A percentile compares a stretch with the other conserved stretches of the same genome.
Evolutionary conservation across 2,888 invertebrate species (phyloP).

Genomic region (Notodonta dromedarius): DNA sequence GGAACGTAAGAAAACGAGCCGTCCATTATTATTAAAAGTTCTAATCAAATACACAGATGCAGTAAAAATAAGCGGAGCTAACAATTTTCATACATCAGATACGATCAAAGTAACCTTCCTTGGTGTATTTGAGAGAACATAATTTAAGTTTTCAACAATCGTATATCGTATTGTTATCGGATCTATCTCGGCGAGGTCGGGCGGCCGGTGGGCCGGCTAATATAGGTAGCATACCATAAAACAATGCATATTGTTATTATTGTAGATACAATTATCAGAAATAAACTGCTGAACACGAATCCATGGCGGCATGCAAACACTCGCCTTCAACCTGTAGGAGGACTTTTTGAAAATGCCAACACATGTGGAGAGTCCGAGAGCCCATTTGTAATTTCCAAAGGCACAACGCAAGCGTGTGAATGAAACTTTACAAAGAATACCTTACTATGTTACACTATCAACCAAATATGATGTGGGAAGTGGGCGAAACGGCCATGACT

Average conservation of each 20-base stretch:
- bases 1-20: conserved; percentile 41
- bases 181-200: conserved; percentile 47
- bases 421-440: not conserved
- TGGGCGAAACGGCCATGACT: not conserved
- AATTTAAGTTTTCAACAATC: conserved; percentile 70
- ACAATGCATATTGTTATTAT: conserved; percentile 47
- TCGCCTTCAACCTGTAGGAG: no score
- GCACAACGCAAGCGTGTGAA: no score
- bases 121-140: conserved; percentile 54
- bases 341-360: no score
- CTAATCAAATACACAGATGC: conserved; percentile 43
- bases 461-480: not conserved
- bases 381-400: no score
- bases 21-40: conserved; percentile 44
- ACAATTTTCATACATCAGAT: conserved; percentile 56
- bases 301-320: not conserved
- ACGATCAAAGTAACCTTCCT: conserved; percentile 60
- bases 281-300: conserved; percentile 36
- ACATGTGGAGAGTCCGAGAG: no score
- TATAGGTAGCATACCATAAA: conserved; percentile 32
- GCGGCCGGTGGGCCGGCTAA: conserved; percentile 24
- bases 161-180: conserved; percentile 65
- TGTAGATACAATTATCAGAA: conserved; percentile 41
- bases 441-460: not conserved
- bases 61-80: conserved; percentile 48